Conservation (phyloP, 1,140 invertebrate species). For the Leptinotarsa texana region DNA sequence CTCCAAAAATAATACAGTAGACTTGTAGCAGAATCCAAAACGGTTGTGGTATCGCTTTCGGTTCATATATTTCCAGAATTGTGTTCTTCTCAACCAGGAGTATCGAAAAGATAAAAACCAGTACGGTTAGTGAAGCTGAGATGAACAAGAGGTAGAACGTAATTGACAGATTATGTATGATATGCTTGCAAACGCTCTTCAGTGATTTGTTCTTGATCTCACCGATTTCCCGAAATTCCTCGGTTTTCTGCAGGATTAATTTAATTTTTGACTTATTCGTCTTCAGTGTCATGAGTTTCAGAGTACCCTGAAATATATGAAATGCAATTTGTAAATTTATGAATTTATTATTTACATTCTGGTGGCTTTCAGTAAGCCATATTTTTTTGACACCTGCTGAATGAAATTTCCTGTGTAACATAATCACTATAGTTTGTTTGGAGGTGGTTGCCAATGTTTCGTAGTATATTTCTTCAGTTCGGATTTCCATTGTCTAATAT, state of each 20-base stretch:
- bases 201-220: not conserved
- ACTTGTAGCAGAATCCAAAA: not conserved
- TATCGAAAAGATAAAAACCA: not conserved
- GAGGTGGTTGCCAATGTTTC: too few relatives aligned
- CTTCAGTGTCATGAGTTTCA: conserved; percentile 10
- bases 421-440: too few relatives aligned
- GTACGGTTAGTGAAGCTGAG: not conserved
- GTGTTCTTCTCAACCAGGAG: not conserved
- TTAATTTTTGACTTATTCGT: not conserved
- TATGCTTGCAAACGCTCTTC: too few relatives aligned
- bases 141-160: not conserved
- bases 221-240: not conserved
- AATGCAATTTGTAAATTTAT: too few relatives aligned
- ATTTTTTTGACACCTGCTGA: too few relatives aligned
- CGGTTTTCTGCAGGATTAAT: not conserved
- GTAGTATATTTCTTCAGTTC: too few relatives aligned
- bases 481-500: too few relatives aligned
- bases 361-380: too few relatives aligned
- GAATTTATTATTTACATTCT: too few relatives aligned
- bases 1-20: not conserved
- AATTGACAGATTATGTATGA: not conserved
- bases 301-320: conserved; percentile 1
- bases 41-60: not conserved
- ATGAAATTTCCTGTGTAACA: too few relatives aligned
- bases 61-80: not conserved